Base-by-base conservation (phyloP, 2,797 vertebrate species). In the Chaenodraco wilsoni region DNA sequence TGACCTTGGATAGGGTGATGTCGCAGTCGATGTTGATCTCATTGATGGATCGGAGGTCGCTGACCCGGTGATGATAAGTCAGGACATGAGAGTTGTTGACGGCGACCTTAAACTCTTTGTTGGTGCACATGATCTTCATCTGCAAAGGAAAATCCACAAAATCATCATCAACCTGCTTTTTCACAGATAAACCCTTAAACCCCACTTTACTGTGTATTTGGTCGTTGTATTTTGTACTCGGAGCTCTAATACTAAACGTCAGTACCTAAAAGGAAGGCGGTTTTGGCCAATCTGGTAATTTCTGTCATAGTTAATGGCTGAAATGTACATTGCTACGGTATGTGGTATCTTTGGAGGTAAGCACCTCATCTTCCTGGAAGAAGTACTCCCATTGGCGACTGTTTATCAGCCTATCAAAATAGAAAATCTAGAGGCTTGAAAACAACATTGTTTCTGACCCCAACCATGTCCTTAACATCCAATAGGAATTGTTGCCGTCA, bases 81-180 rank as follows among this genome's bases (percentile, higher is more conserved):
- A 90, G 15, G 55, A 87, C 13, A 69, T 88, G 86, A n/a, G 4
- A 0, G 4, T 65, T 51, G 68, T 90, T 72, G 5, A 89, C 69
- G 0, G 81, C 82, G 5, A 92, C 86, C 46, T 19, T 86, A 8
- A 70, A 89, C n/a, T 58, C 74, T 0, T 0, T 12, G 64, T 40
- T 69, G 44, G 79, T 83, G 79, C 87, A 90, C 61, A 87, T 1
- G 68, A 92, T 86, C 78, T 86, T 86, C 0, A 92, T 63, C 91
- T 92, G 80, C 40, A 86, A 79, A n/a, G 37, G 46, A n/a, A 72
- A 23, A 59, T 60, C 2, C 31, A 72, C 5, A 66, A 17, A 40
- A 40, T 11, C 40, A 27, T 79, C 48, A 71, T 2, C 0, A 3
- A 27, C 16, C 1, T 23, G 17, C n/a, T 33, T 9, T 2, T 17